Percentiles rank a stretch among this genome's conserved stretches.
Evolutionary conservation across 2,888 invertebrate species (phyloP).

Genomic region (Dryobota labecula): DNA sequence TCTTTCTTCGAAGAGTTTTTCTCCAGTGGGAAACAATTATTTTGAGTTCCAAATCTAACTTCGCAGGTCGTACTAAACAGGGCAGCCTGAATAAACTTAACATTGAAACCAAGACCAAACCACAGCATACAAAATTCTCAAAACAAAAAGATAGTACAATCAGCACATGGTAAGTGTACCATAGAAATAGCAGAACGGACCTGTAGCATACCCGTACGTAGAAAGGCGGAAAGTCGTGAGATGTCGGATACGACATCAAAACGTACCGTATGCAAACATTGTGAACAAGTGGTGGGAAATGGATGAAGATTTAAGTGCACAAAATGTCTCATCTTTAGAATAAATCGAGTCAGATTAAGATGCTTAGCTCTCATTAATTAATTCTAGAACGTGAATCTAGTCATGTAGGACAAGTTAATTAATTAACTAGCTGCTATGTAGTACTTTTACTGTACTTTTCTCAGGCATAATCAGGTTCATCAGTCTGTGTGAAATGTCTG

Average conservation of each 20-base stretch:
- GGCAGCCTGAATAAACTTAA: neutral
- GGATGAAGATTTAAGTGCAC: conserved; percentile 48
- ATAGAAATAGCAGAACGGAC: conserved; percentile 33
- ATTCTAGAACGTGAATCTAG: conserved; percentile 26
- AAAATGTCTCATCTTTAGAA: conserved; percentile 42
- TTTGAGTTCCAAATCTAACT: neutral
- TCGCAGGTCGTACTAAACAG: neutral
- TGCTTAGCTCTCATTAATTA: conserved; percentile 23
- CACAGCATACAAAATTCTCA: neutral
- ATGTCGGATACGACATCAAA: conserved; percentile 81
- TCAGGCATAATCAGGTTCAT: conserved; percentile 15
- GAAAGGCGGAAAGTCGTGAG: conserved; percentile 85
- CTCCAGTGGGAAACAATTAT: neutral
- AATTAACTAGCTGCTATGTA: neutral
- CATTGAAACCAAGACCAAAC: neutral
- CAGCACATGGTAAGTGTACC: conserved; percentile 30
- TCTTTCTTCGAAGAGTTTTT: neutral
- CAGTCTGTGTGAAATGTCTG: neutral
- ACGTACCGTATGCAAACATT: conserved; percentile 68
- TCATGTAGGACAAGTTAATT: conserved; percentile 24
- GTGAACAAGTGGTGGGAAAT: conserved; percentile 67
- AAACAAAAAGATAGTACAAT: conserved; percentile 26
- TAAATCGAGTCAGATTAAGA: conserved; percentile 26
- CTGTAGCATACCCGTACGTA: conserved; percentile 65
- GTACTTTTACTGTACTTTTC: conserved; percentile 49